These are phyloP conservation scores for Styela plicata DNA, from an alignment of 23 tunicate species.

Conservation along the genomic window DNA sequence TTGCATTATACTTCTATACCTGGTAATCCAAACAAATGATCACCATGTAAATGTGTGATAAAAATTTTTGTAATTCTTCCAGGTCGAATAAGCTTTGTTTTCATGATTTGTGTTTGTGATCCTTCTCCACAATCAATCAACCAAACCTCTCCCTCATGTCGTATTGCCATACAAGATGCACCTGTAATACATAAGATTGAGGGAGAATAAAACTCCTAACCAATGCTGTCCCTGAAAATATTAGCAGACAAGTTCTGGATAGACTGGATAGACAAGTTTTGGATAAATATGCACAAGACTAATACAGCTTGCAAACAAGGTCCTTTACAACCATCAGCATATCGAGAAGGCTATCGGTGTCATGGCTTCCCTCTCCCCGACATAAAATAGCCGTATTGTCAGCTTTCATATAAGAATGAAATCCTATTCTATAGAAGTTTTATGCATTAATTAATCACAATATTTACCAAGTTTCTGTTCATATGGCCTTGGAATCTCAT, in stretches of 20 bases:
- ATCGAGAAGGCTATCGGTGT: no score
- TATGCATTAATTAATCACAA: no score
- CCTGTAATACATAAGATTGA: conserved; percentile 54
- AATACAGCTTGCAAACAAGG: no score
- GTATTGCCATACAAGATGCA: conserved; percentile 74
- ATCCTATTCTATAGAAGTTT: no score
- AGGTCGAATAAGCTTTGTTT: conserved; percentile 60
- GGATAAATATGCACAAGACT: no score
- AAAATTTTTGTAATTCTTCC: conserved; percentile 75
- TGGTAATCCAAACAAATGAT: conserved; percentile 97
- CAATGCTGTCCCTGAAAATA: background rate
- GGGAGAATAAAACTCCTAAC: background rate
- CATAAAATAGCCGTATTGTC: no score
- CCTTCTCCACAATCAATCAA: conserved; percentile 99
- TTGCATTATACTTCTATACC: conserved; percentile 15
- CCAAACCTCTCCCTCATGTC: conserved; percentile 90
- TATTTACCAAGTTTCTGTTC: no score
- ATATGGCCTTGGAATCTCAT: no score
- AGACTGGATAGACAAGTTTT: no score
- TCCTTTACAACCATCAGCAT: no score
- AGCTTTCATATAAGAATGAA: no score
- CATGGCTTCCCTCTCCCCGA: no score
- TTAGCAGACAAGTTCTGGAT: background rate
- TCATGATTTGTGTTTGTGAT: conserved; percentile 94
- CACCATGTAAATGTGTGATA: conserved; percentile 96